Base-by-base conservation (phyloP, 2,888 invertebrate genomes). In the Autographa gamma region DNA sequence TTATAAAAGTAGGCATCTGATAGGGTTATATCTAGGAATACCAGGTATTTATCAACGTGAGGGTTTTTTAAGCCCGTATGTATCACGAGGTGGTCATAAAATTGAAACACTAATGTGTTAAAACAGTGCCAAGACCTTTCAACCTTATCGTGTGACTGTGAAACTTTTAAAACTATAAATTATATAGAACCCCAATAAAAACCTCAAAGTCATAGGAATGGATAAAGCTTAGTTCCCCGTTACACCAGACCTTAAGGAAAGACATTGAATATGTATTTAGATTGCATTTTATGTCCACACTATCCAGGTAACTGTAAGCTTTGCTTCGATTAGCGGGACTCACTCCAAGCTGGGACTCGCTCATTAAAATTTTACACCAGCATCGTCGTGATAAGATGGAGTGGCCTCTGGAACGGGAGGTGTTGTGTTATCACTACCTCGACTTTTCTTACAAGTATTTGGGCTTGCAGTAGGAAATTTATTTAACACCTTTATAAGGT, bases 331-430 rank as follows among this genome's bases (percentile, higher is more conserved):
- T 90, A 92, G 90, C 91, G 89, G 91, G 85, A 91, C 86, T 80
- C 77, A 80, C 78, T 74, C 76, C 69, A 83, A 72, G 83, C 83
- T 84, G 80, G 86, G 77, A 74, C 80, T 78, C 84, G 86, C 91
- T 93, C 91, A 93, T 93, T 93, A 93, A 92, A 92, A 90, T 91
- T 91, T 91, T 90, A 91, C 90, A 87, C 86, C 89, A 86, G 83
- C 85, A 86, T 86, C 85, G 81, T 83, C 81, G 79, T 88, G 90
- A 92, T 90, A 91, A 89, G 88, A 90, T 89, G 81, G 77, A 62
- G 18, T 80, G 78, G 76, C 79, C 76, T 78, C 81, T 74, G 69
- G 79, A 76, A 83, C 74, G 74, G 72, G 60, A 84, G 80, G 79
- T 83, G 83, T 80, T 84, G 87, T 74, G 77, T 82, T 82, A 82